Evolutionary conservation across 1,140 invertebrate species (phyloP), one percentile per base, ranked within the genome.

Genomic region (Formica selysi): DNA sequence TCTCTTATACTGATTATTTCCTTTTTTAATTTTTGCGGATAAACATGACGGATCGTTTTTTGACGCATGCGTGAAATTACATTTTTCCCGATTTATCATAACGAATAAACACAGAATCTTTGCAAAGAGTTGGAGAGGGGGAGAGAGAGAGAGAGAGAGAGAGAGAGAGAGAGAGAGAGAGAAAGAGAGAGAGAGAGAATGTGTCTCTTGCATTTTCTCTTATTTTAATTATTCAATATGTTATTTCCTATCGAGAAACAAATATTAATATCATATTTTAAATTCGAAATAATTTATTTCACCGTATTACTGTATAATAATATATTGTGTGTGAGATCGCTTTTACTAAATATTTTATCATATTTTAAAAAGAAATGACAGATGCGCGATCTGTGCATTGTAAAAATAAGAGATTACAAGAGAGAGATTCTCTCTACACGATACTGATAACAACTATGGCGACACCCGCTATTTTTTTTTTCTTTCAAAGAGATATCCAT

Each of bases 381-480:
- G 13, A 44, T 22, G 7, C n/a, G 11, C 16, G 8, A 19, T 2
- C 2, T 61, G 6, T 64, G 11, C 16, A 22, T 32, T 3, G 22
- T n/a, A 48, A 44, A 78, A 64, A 44, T 44, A 44, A 64, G 76
- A 80, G 48, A 41, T 80, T 59, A 80, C 54, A 79, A 44, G 51
- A 68, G 16, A 51, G 36, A 80, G 48, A 51, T 16, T 51, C 48
- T 51, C 51, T 54, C 64, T 13, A 80, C 48, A 7, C 16, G 22
- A 70, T 13, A 26, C 6, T 57, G 64, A 70, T 57, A 70, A 57
- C 16, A 41, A 16, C 0, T 29, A 61, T 36, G 32, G 13, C 38
- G 57, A 76, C 22, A 76, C 5, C 0, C 19, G 26, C 41, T 29
- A 65, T 22, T 65, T 76, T 62, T 62, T 22, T 67, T 8, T 32